Percentiles rank a stretch among this genome's conserved stretches.
Conservation (phyloP, 2,113 vertebrate species). For the Riparia riparia region DNA sequence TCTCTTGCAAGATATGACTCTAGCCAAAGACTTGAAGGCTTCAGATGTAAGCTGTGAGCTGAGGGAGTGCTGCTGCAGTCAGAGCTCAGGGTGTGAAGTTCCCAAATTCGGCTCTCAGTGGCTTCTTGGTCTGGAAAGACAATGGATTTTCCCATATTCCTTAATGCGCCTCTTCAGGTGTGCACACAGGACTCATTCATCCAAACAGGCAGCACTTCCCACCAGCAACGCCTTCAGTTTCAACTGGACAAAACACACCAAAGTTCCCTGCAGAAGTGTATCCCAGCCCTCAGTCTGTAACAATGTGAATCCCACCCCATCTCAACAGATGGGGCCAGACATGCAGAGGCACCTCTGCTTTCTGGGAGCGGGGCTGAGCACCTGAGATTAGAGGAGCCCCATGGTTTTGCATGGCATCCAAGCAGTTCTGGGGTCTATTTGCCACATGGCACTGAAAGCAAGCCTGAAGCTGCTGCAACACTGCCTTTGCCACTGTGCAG, state of each 20-base stretch:
- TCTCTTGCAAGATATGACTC: neutral
- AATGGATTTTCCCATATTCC: neutral
- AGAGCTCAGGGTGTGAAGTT: fast-evolving
- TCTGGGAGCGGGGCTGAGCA: neutral
- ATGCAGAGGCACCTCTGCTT: neutral
- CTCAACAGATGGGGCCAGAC: neutral
- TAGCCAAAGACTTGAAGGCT: neutral
- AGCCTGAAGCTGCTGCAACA: neutral
- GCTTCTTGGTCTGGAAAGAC: neutral
- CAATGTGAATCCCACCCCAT: fast-evolving
- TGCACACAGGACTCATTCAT: neutral
- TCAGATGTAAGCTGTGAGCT: neutral
- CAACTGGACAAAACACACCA: neutral
- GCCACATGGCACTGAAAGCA: neutral
- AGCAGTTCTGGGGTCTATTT: neutral
- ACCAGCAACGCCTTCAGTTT: neutral
- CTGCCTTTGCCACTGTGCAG: neutral
- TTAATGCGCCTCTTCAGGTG: neutral
- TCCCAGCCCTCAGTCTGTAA: neutral
- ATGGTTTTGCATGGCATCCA: neutral
- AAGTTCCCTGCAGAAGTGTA: neutral
- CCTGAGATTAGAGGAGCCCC: neutral
- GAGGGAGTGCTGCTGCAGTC: neutral
- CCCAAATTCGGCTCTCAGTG: neutral
- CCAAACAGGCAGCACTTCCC: neutral